Percentiles rank a stretch among this genome's conserved stretches.
Conservation (phyloP, 2,113 vertebrate genomes). For the Collichthys lucidus region DNA sequence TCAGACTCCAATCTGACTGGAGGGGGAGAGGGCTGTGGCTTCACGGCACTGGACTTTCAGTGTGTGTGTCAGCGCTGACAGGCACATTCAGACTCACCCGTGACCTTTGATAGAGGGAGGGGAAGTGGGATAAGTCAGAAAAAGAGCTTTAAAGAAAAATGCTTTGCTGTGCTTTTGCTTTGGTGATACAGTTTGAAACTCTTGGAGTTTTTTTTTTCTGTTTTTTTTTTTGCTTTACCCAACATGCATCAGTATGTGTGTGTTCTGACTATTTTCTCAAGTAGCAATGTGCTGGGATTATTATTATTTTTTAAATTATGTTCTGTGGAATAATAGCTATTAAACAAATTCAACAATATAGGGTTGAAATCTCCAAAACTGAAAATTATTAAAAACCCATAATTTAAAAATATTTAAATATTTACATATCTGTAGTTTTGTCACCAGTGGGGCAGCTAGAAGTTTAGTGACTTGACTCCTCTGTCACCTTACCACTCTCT, state of each 20-base stretch:
- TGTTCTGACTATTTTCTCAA: background rate
- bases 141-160: slow-evolving; percentile 54
- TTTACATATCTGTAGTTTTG: background rate
- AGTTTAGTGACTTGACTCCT: background rate
- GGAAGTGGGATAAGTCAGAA: slow-evolving; percentile 30
- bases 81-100: slow-evolving; percentile 57
- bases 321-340: background rate
- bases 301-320: background rate
- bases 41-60: slow-evolving; percentile 20
- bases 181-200: slow-evolving; percentile 17
- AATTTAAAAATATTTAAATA: background rate
- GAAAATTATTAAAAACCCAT: background rate
- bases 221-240: background rate
- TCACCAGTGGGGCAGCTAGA: background rate
- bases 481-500: background rate
- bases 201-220: background rate
- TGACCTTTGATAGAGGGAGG: slow-evolving; percentile 63
- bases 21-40: slow-evolving; percentile 29
- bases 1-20: slow-evolving; percentile 51
- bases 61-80: slow-evolving; percentile 47
- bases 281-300: background rate
- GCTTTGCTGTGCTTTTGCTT: slow-evolving; percentile 48
- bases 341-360: background rate
- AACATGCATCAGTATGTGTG: background rate
- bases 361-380: background rate